Evolutionary conservation across 2,797 vertebrate species (phyloP).

Genomic region (Phataginus tetradactyla): DNA sequence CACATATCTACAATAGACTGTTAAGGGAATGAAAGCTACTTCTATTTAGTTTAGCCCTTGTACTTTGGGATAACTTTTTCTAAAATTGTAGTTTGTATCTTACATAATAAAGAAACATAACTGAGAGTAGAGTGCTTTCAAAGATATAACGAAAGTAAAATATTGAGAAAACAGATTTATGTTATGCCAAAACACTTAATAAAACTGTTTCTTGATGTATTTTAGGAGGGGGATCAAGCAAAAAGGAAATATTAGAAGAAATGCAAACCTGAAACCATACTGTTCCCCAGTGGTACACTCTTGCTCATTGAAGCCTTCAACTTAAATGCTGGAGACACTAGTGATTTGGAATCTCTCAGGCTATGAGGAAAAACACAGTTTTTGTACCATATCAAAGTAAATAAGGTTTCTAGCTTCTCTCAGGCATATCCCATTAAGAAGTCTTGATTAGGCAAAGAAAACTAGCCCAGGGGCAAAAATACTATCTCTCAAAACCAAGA

Average conservation of each 20-base stretch:
- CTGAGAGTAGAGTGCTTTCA: neutral
- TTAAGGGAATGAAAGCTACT: neutral
- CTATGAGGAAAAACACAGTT: neutral
- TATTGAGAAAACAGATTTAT: neutral
- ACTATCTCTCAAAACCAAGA: neutral
- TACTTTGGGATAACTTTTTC: neutral
- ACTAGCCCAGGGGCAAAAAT: neutral
- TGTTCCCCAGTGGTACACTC: neutral
- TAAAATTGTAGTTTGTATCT: neutral
- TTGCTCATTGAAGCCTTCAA: neutral
- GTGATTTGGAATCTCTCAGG: neutral
- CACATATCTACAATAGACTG: neutral
- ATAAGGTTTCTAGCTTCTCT: neutral
- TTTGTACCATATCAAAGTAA: neutral
- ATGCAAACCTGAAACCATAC: neutral
- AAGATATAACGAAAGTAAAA: neutral
- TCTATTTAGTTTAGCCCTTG: neutral
- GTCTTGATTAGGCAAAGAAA: neutral
- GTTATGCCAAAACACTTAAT: neutral
- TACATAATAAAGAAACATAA: neutral
- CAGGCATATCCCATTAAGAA: neutral
- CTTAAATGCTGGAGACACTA: neutral
- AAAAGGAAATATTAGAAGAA: neutral
- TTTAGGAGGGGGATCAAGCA: neutral
- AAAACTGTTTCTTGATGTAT: neutral